These are phyloP conservation scores for Wiebesia pumilae DNA, from an alignment of 1,140 invertebrate species.

Conservation along the genomic window DNA sequence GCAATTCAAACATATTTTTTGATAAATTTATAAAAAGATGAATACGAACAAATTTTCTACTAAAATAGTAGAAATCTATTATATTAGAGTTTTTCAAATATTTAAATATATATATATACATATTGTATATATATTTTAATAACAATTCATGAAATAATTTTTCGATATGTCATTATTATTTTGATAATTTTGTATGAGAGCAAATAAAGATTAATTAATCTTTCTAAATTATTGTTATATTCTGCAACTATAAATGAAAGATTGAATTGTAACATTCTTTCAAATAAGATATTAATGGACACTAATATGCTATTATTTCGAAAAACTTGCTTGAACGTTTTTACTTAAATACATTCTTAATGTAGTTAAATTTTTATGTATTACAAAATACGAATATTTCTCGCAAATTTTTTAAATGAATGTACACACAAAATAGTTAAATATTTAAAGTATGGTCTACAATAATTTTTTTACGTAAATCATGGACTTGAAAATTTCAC, in stretches of 20 bases:
- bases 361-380: background rate
- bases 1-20: too few relatives aligned
- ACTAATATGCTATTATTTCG: background rate
- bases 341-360: too few relatives aligned
- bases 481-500: too few relatives aligned
- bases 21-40: too few relatives aligned
- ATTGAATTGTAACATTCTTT: conserved; percentile 3
- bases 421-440: too few relatives aligned
- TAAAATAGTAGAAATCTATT: too few relatives aligned
- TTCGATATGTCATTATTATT: background rate
- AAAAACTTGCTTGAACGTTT: background rate
- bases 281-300: background rate
- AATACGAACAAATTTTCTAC: too few relatives aligned
- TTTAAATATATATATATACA: background rate
- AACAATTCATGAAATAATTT: background rate
- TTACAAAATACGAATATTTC: background rate
- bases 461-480: too few relatives aligned
- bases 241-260: background rate
- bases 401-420: too few relatives aligned
- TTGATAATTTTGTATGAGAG: background rate
- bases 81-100: too few relatives aligned
- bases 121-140: background rate
- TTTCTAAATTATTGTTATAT: background rate
- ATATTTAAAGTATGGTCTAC: too few relatives aligned
- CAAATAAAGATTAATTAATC: background rate